Evolutionary conservation across 2,113 vertebrate species (phyloP), one percentile per base, ranked within the genome.

Genomic region (Serilophus lunatus): DNA sequence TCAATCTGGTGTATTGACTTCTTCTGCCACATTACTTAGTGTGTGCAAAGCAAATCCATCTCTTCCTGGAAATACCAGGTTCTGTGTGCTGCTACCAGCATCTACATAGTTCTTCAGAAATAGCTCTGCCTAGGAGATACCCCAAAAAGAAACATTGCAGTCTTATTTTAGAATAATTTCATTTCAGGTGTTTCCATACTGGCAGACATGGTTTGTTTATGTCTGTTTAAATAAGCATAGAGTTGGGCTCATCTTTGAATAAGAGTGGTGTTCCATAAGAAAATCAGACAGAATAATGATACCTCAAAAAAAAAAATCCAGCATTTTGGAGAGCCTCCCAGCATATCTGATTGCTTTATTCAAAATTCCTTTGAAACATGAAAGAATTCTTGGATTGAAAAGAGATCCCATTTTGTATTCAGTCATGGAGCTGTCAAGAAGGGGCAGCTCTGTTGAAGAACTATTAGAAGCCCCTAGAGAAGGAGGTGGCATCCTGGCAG

Each of bases 101-200:
- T 44, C 65, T 51, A 12, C 15, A 5, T 16, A 3, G 36, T 72
- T 9, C 44, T 51, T 90, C 65, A 72, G 36, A 68, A 91, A 19
- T 9, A 59, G 16, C 42, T 93, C 50, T 84, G 42, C 16, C 12
- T 66, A n/a, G 76, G 31, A 59, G 17, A 25, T 64, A 20, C 19
- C n/a, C 7, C 23, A 1, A 20, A 79, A 38, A 69, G 26, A 57
- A 56, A 49, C 0, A 2, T 19, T 12, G 1, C 31, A 53, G 4
- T 76, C 40, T 25, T 69, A 5, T 28, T 77, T 72, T 65, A 29
- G 31, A 80, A 38, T 3, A 51, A 16, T 28, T 87, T 68, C 3
- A 16, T 84, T 72, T 89, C 40, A 60, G 45, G n/a, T 50, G 7
- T 61, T 70, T 49, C 53, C 44, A 47, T 24, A 26, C 20, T 64